phyloP scores from a whole-genome alignment of 2,113 vertebrate species.

The Myocastor coypus region DNA sequence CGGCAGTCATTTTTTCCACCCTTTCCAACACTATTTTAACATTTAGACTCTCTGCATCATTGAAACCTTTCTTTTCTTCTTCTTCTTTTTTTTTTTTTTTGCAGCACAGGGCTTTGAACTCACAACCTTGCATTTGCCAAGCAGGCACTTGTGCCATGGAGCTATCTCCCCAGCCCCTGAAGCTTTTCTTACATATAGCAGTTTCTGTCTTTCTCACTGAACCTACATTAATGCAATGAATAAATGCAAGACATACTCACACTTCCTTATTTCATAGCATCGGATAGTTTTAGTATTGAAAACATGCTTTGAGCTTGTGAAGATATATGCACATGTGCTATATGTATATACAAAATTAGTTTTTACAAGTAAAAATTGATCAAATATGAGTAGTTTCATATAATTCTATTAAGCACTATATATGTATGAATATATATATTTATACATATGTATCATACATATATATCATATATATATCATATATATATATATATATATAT shows the following conservation, averaged over 20 bases:
- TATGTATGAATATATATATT: no score
- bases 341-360: not conserved
- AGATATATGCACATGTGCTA: not conserved
- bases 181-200: not conserved
- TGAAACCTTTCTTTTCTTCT: not conserved
- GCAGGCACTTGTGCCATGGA: no score
- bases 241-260: not conserved
- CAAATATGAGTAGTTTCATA: not conserved
- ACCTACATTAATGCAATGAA: not conserved
- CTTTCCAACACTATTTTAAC: not conserved
- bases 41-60: not conserved
- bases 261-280: not conserved
- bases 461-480: no score
- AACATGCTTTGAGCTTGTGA: not conserved
- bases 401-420: not conserved
- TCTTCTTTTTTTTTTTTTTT: no score
- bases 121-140: no score
- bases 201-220: constrained; percentile 21
- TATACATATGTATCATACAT: no score
- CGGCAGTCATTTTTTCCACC: not conserved
- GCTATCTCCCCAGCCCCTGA: no score
- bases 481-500: no score
- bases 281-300: not conserved
- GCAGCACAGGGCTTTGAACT: no score
- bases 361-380: constrained; percentile 37